Evolutionary conservation across 2,113 vertebrate species (phyloP).

Genomic region (Cyanocitta stelleri): DNA sequence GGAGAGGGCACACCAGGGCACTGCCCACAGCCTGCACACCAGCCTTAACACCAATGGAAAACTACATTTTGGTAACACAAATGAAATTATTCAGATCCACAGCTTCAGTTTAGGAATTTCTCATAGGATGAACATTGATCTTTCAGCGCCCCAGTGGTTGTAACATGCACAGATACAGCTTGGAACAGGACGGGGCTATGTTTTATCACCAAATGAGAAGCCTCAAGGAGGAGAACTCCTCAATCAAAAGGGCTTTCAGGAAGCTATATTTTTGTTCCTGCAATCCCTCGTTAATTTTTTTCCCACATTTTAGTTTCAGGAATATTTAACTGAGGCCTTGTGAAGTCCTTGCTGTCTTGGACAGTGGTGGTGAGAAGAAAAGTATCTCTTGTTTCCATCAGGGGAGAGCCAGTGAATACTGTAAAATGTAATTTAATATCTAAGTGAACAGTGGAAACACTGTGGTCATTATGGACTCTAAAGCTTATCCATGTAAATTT

Average conservation of each 20-base stretch:
- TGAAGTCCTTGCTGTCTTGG: neutral
- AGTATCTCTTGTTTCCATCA: neutral
- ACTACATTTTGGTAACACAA: accelerated
- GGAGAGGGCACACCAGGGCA: too few species aligned
- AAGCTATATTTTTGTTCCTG: neutral
- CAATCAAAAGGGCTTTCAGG: neutral
- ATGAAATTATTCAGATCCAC: neutral
- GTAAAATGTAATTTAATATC: neutral
- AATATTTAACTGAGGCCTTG: neutral
- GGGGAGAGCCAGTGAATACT: accelerated
- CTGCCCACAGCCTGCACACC: neutral
- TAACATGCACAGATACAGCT: accelerated
- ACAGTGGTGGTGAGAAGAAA: neutral
- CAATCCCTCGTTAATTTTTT: neutral
- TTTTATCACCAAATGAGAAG: neutral
- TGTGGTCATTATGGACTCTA: neutral
- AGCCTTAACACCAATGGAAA: neutral
- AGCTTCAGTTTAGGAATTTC: neutral
- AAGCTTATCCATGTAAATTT: neutral
- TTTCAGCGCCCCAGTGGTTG: neutral
- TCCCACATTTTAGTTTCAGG: neutral
- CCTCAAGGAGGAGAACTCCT: neutral
- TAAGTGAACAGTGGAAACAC: neutral
- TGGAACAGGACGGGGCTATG: neutral
- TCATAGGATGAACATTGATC: accelerated